Evolutionary conservation across 2,797 vertebrate genomes (phyloP), one percentile per base, ranked within the genome.

Genomic region (Pipistrellus nathusii): DNA sequence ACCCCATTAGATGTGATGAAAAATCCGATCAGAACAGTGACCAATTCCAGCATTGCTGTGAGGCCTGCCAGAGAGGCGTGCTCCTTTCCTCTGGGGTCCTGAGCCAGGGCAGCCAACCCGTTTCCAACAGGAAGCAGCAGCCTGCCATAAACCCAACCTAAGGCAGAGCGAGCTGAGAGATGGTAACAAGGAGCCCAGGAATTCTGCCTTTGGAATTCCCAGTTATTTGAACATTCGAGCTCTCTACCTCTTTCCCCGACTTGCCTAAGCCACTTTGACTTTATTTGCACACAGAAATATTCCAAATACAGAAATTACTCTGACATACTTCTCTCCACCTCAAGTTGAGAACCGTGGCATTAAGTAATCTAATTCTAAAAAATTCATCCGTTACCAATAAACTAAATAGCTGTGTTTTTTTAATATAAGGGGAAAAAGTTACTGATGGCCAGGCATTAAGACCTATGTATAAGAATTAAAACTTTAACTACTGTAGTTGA

Each of bases 401-500:
- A 68, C 30, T 71, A 53, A 51, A 30, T 69, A n/a, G 66, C 85
- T 80, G 53, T 6, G 7, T 46, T 23, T 55, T 32, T 71, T 68
- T 48, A 38, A 17, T 9, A n/a, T 64, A 32, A 57, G 12, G 5
- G 5, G 18, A 55, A 69, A 44, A 69, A 57, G 57, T 64, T 75
- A 88, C 44, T 71, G 14, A 71, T 68, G 27, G 9, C 32, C 46
- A 72, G 30, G 62, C 11, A 11, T 66, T 46, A 66, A 68, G 59
- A 84, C 64, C 57, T 71, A 66, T 38, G 32, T 64, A 73, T 23
- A 75, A 71, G 32, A 78, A 85, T 76, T 64, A 80, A 55, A 75
- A 72, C 64, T 90, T 95, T 87, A 62, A 94, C 59, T 80, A 85
- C 20, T 81, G 15, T 88, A 32, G 84, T 75, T 94, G 27, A 75